These are phyloP conservation scores for Eubasilissa regina DNA, from an alignment of 1,140 invertebrate genomes.

Conservation along the genomic window DNA sequence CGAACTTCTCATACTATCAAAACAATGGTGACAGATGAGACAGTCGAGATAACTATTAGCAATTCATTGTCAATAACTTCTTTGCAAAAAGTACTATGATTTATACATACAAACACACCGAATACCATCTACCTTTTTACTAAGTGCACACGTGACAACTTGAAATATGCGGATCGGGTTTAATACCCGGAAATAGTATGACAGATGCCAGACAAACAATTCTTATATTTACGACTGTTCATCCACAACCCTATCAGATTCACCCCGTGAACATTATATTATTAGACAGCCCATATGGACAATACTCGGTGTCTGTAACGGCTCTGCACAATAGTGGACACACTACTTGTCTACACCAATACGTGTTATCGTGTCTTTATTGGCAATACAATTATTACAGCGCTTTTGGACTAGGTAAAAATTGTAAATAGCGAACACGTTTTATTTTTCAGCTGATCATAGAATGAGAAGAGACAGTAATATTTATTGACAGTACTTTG, in stretches of 20 bases:
- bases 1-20: conserved; percentile 15
- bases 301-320: neutral
- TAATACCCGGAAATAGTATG: conserved; percentile 50
- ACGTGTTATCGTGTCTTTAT: too few species aligned
- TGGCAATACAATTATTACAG: too few species aligned
- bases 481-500: too few species aligned
- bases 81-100: too few species aligned
- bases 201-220: conserved; percentile 56
- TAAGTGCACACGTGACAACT: neutral
- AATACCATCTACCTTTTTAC: neutral
- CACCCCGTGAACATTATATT: conserved; percentile 42
- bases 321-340: neutral
- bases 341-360: too few species aligned
- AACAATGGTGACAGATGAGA: conserved; percentile 13
- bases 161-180: neutral
- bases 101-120: too few species aligned
- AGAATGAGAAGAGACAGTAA: too few species aligned
- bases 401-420: too few species aligned
- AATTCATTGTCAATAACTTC: too few species aligned
- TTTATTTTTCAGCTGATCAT: too few species aligned
- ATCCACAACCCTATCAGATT: conserved; percentile 43
- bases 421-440: too few species aligned
- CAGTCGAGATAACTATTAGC: neutral
- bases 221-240: conserved; percentile 45
- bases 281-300: conserved; percentile 42